Base-by-base conservation (phyloP, 2,797 vertebrate species). In the Gallinago solitaria region DNA sequence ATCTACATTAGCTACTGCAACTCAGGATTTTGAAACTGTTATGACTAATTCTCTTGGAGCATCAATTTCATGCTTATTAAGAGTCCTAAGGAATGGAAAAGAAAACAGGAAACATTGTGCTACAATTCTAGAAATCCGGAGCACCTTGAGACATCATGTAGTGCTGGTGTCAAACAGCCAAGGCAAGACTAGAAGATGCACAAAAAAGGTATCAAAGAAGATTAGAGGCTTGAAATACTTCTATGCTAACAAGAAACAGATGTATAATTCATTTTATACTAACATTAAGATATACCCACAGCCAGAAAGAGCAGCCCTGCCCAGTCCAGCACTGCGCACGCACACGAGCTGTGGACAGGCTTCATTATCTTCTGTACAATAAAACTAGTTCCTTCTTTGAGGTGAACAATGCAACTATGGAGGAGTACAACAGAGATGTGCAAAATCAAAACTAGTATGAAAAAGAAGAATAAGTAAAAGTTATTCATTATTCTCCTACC, bases 1-100 rank as follows among this genome's bases (percentile, higher is more conserved):
- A 86, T 63, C 74, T 73, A 91, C 71, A 91, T 94, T 81, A 95
- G 90, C 83, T 83, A 69, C 35, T 43, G 63, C 54, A 67, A 51
- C 83, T 73, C 6, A 1, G 63, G 35, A 89, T 79, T 95, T 74
- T 69, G 21, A 83, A 92, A 84, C 18, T 56, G 43, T 56, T 79
- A 69, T 30, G 67, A 83, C 63, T 76, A 92, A 87, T 92, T 92
- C n/a, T 70, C 74, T 69, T 9, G 25, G 10, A 91, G 47, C 65
- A 89, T 59, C 83, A 89, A 90, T 69, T 88, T 63, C 65, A 57
- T 4, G 45, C 35, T 76, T 74, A 37, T 82, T 89, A 92, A 60
- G 53, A 86, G 54, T 74, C n/a, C 23, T 20, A 45, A 79, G 20
- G 27, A 95, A 82, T 1, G 8, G 23, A 45, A 56, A 23, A 59